These are phyloP conservation scores for Misgurnus mizolepis DNA, from an alignment of 2,113 vertebrate species.

Conservation along the genomic window DNA sequence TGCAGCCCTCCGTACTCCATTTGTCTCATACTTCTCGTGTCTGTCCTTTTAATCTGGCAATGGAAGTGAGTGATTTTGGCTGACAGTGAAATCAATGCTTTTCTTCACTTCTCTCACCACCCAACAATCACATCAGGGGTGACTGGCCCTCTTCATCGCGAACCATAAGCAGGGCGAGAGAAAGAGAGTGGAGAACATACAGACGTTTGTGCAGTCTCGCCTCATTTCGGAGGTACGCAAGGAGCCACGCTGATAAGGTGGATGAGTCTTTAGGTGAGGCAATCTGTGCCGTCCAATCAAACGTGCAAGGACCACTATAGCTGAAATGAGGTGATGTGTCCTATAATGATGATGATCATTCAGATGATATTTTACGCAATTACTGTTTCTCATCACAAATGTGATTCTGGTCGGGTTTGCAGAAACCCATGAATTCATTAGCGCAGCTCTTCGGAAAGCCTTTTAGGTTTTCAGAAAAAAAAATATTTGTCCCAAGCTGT, in stretches of 20 bases:
- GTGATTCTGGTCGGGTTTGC: background rate
- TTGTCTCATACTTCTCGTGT: conserved; percentile 22
- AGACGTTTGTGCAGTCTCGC: background rate
- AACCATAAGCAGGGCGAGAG: too few species aligned
- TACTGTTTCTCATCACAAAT: conserved; percentile 12
- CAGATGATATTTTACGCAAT: conserved; percentile 20
- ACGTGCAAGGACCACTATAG: background rate
- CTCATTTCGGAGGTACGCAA: background rate
- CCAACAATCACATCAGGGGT: background rate
- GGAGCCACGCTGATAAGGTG: background rate
- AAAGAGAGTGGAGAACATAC: too few species aligned
- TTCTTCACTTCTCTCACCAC: background rate
- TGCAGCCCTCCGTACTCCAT: conserved; percentile 1
- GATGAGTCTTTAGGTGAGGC: conserved; percentile 8
- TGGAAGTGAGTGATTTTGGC: conserved; percentile 46
- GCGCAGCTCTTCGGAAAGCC: background rate
- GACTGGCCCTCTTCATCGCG: background rate
- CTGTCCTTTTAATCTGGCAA: background rate
- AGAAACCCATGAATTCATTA: conserved; percentile 22
- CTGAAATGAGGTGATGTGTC: background rate
- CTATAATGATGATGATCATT: background rate
- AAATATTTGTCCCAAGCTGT: background rate
- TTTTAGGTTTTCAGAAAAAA: background rate
- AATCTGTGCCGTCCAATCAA: background rate
- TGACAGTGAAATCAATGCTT: conserved; percentile 51